Base-by-base conservation (phyloP, 2,888 invertebrate species). In the Drosophila fungiperda region DNA sequence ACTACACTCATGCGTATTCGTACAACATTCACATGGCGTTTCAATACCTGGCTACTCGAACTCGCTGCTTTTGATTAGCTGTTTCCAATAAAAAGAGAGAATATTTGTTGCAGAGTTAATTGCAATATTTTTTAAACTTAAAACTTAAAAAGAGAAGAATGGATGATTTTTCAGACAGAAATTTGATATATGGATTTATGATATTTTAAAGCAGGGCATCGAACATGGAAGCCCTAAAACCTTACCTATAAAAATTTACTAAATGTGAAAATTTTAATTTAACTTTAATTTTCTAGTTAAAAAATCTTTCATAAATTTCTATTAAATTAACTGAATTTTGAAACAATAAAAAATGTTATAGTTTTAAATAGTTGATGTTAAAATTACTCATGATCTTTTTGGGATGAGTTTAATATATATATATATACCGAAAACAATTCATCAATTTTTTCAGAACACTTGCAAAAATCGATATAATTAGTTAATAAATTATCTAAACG, bases 11-110 rank as follows among this genome's bases (percentile, higher is more conserved):
- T 32, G 54, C 33, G 33, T 66, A 62, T 62, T 52, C 65, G 48
- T 54, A 67, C 59, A 20, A 78, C 62, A 75, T 79, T 74, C 79
- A 75, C 79, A 79, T 70, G 75, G 67, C n/a, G n/a, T 79, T 68
- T 75, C 71, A 75, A 78, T 70, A 54, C 59, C 38, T 42, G 32
- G 35, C 54, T 33, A 11, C 23, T 36, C 62, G 15, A 45, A 45
- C 53, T 59, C 50, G 15, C 23, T 35, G 45, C 33, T 4, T 26
- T 29, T 29, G 17, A 55, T 55, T n/a, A 40, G 0, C 55, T 57
- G n/a, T 15, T 15, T 8, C 12, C 29, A 2, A n/a, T 15, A 32
- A 5, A n/a, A 29, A 26, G 5, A 12, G 9, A 32, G 42, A 17
- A 11, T 57, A 42, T 42, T 3, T 3, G 5, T 3, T 45, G 45